A percentile compares a stretch with the other conserved stretches of the same genome.
Evolutionary conservation across 64 coral and sea anemone genomes (phyloP).

Genomic region (Anthopleura sola): DNA sequence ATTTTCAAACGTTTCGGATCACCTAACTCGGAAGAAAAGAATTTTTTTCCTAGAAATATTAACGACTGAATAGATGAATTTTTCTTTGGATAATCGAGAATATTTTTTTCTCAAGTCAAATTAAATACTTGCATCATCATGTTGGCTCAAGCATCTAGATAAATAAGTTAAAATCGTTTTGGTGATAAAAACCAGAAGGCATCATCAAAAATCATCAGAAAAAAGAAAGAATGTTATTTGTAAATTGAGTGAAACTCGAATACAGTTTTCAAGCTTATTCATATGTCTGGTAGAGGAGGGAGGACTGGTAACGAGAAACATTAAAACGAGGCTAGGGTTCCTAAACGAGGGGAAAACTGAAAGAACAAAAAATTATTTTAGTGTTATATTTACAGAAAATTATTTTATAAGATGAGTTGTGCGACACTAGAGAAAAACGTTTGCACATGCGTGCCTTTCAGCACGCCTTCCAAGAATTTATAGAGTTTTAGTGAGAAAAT

Average conservation of each 20-base stretch:
- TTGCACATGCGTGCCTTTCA: no score
- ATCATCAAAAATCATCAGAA: background rate
- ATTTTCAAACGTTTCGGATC: background rate
- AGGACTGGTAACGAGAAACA: background rate
- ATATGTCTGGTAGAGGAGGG: background rate
- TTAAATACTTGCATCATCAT: background rate
- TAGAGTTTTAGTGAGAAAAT: no score
- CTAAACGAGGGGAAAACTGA: no score
- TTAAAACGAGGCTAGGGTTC: no score
- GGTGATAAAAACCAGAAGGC: background rate
- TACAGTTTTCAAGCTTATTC: no score
- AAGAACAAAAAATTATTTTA: no score
- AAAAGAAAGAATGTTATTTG: background rate
- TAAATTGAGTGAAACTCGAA: background rate
- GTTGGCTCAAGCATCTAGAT: background rate
- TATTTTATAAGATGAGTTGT: no score
- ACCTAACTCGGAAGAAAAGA: background rate
- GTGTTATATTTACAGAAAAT: no score
- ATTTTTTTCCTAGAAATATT: background rate
- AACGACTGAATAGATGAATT: conserved; percentile 1
- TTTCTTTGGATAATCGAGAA: background rate
- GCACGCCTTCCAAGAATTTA: no score
- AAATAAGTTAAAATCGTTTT: conserved; percentile 6
- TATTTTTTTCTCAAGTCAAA: background rate
- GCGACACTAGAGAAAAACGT: no score